These are phyloP conservation scores for Eurypyga helias DNA, from an alignment of 2,113 vertebrate species.

Conservation along the genomic window DNA sequence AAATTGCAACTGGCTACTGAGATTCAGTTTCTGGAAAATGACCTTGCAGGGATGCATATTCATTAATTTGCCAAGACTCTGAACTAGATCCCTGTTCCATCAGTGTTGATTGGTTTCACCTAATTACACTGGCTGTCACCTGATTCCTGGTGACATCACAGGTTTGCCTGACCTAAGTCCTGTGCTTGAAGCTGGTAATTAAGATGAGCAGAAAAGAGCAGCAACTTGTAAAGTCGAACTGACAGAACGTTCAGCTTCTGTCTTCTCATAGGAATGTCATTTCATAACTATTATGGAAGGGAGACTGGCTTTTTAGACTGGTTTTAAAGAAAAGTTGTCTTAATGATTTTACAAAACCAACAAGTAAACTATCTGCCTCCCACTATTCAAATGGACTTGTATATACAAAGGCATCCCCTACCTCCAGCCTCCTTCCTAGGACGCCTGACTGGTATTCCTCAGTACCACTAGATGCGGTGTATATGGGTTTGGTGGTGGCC, in stretches of 20 bases:
- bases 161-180: neutral
- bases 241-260: neutral
- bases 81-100: neutral
- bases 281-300: neutral
- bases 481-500: neutral
- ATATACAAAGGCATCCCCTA: accelerated
- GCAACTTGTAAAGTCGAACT: neutral
- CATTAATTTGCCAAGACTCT: neutral
- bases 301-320: neutral
- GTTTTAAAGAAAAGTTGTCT: neutral
- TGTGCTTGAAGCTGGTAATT: neutral
- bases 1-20: neutral
- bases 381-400: neutral
- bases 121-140: conserved; percentile 1
- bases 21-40: neutral
- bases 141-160: neutral
- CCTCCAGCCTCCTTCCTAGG: neutral
- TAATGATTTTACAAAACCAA: neutral
- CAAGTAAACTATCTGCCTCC: neutral
- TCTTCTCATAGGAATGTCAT: neutral
- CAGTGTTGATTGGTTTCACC: neutral
- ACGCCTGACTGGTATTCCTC: neutral
- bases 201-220: neutral
- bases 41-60: neutral
- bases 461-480: too few relatives aligned